Evolutionary conservation across 1,140 invertebrate genomes (phyloP).

Genomic region (Mizuhopecten yessoensis): DNA sequence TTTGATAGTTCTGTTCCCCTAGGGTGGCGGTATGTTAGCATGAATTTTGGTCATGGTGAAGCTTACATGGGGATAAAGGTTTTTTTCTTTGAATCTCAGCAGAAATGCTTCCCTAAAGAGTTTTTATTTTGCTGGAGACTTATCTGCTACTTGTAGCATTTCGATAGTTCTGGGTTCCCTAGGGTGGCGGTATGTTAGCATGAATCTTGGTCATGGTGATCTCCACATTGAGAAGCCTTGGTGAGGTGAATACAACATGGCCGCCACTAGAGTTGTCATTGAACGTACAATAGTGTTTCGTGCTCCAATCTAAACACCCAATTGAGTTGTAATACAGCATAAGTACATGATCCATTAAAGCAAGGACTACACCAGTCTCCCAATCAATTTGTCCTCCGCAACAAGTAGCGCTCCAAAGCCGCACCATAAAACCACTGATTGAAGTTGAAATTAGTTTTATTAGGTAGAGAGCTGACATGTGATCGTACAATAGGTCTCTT

Average conservation of each 20-base stretch:
- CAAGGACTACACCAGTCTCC: neutral
- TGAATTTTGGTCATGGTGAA: too few relatives aligned
- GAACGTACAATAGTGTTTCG: neutral
- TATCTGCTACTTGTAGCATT: neutral
- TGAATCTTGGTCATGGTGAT: too few relatives aligned
- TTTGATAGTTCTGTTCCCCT: too few relatives aligned
- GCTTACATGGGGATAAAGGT: too few relatives aligned
- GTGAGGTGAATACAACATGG: neutral
- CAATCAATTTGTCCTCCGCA: neutral
- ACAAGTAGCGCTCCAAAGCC: constrained; percentile 7
- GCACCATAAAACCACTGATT: neutral
- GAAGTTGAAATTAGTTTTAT: constrained; percentile 9
- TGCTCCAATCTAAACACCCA: constrained; percentile 4
- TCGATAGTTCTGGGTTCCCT: too few relatives aligned
- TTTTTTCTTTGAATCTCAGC: neutral
- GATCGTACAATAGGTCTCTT: neutral
- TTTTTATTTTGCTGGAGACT: neutral
- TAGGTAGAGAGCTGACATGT: neutral
- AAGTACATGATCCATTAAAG: neutral
- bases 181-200: too few relatives aligned
- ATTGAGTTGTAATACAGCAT: constrained; percentile 10
- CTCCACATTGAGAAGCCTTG: neutral
- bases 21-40: too few relatives aligned
- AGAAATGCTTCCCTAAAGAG: neutral
- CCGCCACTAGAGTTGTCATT: neutral